Base-by-base conservation (phyloP, 2,888 invertebrate genomes). In the Chirona hameri region DNA sequence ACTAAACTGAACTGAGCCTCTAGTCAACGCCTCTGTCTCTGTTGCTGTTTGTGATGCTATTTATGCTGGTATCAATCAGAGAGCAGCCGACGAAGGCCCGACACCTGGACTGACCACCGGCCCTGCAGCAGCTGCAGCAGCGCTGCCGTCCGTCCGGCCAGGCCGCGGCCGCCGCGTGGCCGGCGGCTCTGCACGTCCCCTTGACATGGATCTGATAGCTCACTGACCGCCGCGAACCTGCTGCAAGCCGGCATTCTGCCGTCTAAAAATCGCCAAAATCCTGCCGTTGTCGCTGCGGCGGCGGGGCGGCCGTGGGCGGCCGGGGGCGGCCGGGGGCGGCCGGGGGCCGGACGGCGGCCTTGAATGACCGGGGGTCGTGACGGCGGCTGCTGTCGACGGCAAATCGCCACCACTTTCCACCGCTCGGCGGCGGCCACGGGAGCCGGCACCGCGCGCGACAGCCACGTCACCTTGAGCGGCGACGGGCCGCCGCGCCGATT, bases 181-280 rank as follows among this genome's bases (percentile, higher is more conserved):
- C 9, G 65, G 7, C 76, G 0, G 21, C 72, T 10, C 69, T 9
- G 0, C 29, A 27, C 39, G 76, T 76, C 76, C 39, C 76, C 76
- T 76, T 76, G 76, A 76, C 76, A 76, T 15, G 27, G 21, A 76
- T 76, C 76, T 76, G 76, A 76, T 76, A 76, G 39, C 10, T 24
- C 18, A 21, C 5, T 39, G 31, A 24, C 14, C 76, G 7, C 9
- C 2, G 31, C 76, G 76, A 5, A 21, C 76, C 27, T 3, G 24
- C 27, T 39, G 76, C 76, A 39, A 9, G 39, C 15, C 76, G 14
- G 27, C 76, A 39, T 76, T 76, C 29, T 39, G 76, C 76, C 18
- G 76, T 18, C 14, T 21, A 76, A 76, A 76, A 76, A 76, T 15
- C 76, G 76, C 4, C 57, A 76, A 27, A 39, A 72, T 31, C 21